These are phyloP conservation scores for Cremastinae sp. DNA, from an alignment of 2,888 invertebrate genomes.

Conservation along the genomic window DNA sequence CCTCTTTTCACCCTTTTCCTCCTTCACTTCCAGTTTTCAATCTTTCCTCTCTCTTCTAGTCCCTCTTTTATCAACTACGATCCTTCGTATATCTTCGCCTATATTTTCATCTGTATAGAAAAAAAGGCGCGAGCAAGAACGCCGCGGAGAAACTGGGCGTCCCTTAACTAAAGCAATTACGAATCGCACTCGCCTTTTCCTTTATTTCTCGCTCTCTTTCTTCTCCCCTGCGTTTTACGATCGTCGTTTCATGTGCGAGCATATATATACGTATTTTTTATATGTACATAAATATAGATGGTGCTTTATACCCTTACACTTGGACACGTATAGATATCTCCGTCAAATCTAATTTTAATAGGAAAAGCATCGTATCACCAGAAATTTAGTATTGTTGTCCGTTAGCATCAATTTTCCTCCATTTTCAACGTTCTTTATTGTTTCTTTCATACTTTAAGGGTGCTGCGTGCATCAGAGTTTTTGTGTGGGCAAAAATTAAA, in stretches of 20 bases:
- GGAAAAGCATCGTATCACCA: slow-evolving; percentile 53
- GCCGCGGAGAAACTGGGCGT: slow-evolving; percentile 63
- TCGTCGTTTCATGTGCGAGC: not conserved
- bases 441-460: slow-evolving; percentile 21
- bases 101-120: not conserved
- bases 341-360: slow-evolving; percentile 63
- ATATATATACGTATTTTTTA: not conserved
- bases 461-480: not conserved
- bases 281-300: slow-evolving; percentile 1
- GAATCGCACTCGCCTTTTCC: slow-evolving; percentile 61
- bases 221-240: slow-evolving; percentile 60
- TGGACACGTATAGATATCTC: slow-evolving; percentile 68
- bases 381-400: slow-evolving; percentile 41
- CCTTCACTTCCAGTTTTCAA: slow-evolving; percentile 43
- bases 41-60: slow-evolving; percentile 28
- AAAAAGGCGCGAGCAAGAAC: slow-evolving; percentile 54
- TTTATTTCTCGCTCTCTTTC: not conserved
- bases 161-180: slow-evolving; percentile 76
- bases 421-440: slow-evolving; percentile 9
- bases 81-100: slow-evolving; percentile 36
- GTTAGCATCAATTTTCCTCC: slow-evolving; percentile 32
- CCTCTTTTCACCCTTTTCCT: slow-evolving; percentile 49
- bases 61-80: slow-evolving; percentile 37
- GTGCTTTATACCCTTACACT: slow-evolving; percentile 70
- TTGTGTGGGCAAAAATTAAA: too few relatives aligned